Evolutionary conservation across 2,888 invertebrate species (phyloP).

Genomic region (Oeneis ivallda): DNA sequence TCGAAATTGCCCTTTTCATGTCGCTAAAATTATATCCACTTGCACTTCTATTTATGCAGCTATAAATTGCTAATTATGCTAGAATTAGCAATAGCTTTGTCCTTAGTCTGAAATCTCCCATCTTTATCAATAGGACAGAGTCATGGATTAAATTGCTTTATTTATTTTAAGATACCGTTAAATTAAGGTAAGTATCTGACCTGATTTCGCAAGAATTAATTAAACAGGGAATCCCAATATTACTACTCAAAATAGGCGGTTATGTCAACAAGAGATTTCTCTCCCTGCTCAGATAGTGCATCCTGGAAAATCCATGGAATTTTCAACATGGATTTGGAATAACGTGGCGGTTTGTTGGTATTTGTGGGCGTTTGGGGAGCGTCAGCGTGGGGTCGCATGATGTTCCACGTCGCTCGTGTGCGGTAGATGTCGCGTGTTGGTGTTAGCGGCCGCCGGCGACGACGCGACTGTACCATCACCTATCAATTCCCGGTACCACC

Average conservation of each 20-base stretch:
- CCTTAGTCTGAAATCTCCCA: background rate
- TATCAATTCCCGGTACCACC: conserved; percentile 34
- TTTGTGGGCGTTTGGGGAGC: conserved; percentile 51
- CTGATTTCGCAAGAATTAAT: background rate
- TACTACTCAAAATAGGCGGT: too few relatives aligned
- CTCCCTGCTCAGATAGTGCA: too few relatives aligned
- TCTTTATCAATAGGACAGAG: background rate
- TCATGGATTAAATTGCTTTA: background rate
- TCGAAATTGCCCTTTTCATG: background rate
- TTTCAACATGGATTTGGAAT: too few relatives aligned
- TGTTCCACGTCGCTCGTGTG: conserved; percentile 65
- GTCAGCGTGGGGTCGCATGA: conserved; percentile 57
- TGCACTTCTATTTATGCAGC: background rate
- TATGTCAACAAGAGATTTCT: too few relatives aligned
- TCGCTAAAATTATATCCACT: background rate
- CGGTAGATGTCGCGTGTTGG: conserved; percentile 78
- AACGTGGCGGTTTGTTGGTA: too few relatives aligned
- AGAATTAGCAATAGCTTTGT: background rate
- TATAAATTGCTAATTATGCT: background rate
- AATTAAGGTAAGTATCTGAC: background rate
- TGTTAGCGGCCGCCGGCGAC: conserved; percentile 71
- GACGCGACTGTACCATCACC: conserved; percentile 60
- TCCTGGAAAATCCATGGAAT: too few relatives aligned
- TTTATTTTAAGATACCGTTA: background rate
- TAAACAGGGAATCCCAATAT: background rate